Conservation (phyloP, 2,113 vertebrate genomes). For the Desmodus rotundus region DNA sequence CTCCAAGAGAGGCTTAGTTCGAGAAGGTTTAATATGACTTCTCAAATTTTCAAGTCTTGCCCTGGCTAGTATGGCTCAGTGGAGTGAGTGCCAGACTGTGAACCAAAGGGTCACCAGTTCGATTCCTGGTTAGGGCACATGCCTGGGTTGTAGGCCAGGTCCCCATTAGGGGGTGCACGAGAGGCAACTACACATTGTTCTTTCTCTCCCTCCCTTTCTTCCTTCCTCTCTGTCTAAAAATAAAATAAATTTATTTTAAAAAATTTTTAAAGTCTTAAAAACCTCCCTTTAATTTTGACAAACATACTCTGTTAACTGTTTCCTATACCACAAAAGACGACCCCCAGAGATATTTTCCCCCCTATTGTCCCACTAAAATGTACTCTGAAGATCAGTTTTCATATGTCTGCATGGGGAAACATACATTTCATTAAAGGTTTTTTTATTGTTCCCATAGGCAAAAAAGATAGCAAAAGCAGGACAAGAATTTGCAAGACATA, state of each 20-base stretch:
- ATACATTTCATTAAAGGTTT: background rate
- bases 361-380: background rate
- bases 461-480: constrained; percentile 91
- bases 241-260: no score
- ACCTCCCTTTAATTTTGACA: background rate
- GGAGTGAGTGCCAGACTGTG: no score
- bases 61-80: no score
- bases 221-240: no score
- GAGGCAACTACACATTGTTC: no score
- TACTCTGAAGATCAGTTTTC: background rate
- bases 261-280: background rate
- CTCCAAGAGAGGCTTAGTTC: background rate
- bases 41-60: background rate
- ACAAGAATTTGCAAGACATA: constrained; percentile 92
- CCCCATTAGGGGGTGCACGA: no score
- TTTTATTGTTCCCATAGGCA: constrained; percentile 80
- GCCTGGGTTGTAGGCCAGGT: no score
- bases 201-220: no score
- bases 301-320: background rate
- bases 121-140: no score
- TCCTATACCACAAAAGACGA: background rate
- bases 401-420: background rate
- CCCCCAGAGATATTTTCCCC: background rate
- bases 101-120: no score
- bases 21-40: background rate